Base-by-base conservation (phyloP, 2,888 invertebrate genomes). In the Drosophila cracens region DNA sequence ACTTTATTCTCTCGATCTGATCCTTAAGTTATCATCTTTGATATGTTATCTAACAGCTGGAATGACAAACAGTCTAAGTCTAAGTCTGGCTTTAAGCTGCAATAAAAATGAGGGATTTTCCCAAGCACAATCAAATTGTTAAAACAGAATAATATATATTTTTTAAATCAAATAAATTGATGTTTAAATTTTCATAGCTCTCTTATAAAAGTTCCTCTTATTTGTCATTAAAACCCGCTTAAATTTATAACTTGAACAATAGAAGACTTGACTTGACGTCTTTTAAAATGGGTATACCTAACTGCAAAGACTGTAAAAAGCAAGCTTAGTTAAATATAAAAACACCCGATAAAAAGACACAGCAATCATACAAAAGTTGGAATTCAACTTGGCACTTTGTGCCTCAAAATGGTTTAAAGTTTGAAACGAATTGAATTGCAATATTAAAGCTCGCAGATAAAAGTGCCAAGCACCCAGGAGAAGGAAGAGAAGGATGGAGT, bases 391-490 rank as follows among this genome's bases (percentile, higher is more conserved):
- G 54, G 10, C 57, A 62, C 58, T 71, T 71, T 70, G 58, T 38
- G 46, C 31, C 53, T 59, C 16, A 58, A 60, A 58, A 51, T 52
- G 56, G 36, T 54, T 69, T 64, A 70, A 78, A 63, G 63, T 36
- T 33, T 33, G 3, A 33, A 53, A 65, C 36, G 16, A 59, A 57
- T 53, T 62, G 21, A 65, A 63, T 60, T 53, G 46, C 46, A 61
- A 59, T 46, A 62, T 78, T 76, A 77, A 80, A 79, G 78, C 21
- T 40, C n/a, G n/a, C 59, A 52, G 48, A 43, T 60, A 21, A 29
- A 34, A 31, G 27, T 59, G 25, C 31, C 60, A 73, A 54, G 33
- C 65, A 27, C 43, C 38, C 46, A 34, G 27, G 6, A 21, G 33
- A 27, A 25, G 25, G 25, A 10, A 36, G 16, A 34, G 36, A 58